Evolutionary conservation across 1,140 invertebrate genomes (phyloP), one percentile per base, ranked within the genome.

Genomic region (Linepithema humile): DNA sequence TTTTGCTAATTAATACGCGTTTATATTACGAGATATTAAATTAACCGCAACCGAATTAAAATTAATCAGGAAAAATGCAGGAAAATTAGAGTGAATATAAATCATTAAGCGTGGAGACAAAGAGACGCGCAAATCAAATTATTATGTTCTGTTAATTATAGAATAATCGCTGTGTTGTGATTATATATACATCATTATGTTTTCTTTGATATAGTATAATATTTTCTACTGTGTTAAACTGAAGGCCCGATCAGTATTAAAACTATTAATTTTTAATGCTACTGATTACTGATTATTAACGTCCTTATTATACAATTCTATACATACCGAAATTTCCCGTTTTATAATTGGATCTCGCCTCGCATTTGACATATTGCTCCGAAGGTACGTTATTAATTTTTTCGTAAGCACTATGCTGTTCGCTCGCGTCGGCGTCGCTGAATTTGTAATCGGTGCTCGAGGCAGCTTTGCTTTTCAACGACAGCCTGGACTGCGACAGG

Each of bases 401-500:
- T 35, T 82, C 78, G 10, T 59, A 74, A 38, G 57, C 20, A 9
- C 35, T 62, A 12, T 38, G 78, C 7, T 74, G 69, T 9, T 60
- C 78, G 15, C 20, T 74, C 23, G 64, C 62, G 75, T 26, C 67
- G 62, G 15, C 53, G 10, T 82, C 67, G 15, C 26, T 38, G 62
- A 74, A 62, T 29, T 77, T 73, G 10, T 80, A 70, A 67, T 86
- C 87, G 32, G 89, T 45, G 60, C 78, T 89, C 15, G 89, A 85
- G 3, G 85, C 57, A 15, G 69, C 75, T 69, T 95, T 95, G 85
- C 93, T 94, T 80, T 95, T 95, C 15, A 95, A 91, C 0, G 95
- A 94, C 0, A 95, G 83, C 38, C 95, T 92, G 10, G 95, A 95
- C 29, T 95, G 93, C 0, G 95, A 95, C n/a, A 95, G 82, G 0